Evolutionary conservation across 2,113 vertebrate species (phyloP).

Genomic region (Noctilio leporinus): DNA sequence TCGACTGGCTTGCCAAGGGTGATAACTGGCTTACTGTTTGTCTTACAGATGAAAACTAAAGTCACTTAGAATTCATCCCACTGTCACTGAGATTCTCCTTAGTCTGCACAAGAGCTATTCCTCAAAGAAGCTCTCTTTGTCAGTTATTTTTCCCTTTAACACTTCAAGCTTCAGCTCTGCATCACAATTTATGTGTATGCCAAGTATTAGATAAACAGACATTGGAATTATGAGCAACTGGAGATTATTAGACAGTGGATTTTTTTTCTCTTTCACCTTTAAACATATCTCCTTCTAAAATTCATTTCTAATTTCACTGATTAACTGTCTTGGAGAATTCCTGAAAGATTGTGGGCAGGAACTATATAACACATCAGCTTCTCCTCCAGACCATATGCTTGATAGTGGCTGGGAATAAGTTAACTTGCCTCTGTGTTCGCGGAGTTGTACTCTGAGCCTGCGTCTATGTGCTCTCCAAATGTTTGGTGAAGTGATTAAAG

Average conservation of each 20-base stretch:
- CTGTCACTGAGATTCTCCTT: constrained; percentile 61
- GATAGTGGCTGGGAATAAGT: neutral
- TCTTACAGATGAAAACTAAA: constrained; percentile 61
- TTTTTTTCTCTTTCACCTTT: constrained; percentile 47
- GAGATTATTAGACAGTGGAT: constrained; percentile 23
- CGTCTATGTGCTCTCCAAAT: neutral
- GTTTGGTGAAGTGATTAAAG: neutral
- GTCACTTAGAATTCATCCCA: constrained; percentile 64
- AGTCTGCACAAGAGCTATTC: constrained; percentile 50
- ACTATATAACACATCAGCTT: neutral
- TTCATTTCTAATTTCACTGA: neutral
- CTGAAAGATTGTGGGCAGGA: neutral
- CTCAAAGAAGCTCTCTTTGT: constrained; percentile 64
- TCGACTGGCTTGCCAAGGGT: constrained; percentile 60
- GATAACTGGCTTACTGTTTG: constrained; percentile 38
- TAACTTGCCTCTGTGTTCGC: neutral
- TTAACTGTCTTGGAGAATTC: neutral
- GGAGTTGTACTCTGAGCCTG: neutral
- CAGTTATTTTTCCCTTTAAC: constrained; percentile 63
- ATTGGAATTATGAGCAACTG: constrained; percentile 55
- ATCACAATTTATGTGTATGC: constrained; percentile 58
- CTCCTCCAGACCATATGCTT: neutral
- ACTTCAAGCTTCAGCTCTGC: constrained; percentile 37
- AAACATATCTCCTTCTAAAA: constrained; percentile 50
- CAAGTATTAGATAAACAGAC: constrained; percentile 66